phyloP scores from a whole-genome alignment of 2,888 invertebrate genomes.

The Sepioteuthis lessoniana region DNA sequence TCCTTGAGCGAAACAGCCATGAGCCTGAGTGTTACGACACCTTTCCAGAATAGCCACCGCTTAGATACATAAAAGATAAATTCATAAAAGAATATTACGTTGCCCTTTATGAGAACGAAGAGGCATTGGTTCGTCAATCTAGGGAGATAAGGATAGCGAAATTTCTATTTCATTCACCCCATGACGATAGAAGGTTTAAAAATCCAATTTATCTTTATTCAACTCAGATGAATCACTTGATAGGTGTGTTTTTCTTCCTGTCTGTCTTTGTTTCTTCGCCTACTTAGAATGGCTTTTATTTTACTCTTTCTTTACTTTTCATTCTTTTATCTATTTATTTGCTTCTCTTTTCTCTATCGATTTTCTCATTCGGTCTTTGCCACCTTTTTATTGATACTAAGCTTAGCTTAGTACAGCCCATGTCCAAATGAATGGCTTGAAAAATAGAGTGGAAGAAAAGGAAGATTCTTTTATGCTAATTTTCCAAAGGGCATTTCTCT shows the following conservation, averaged over 20 bases:
- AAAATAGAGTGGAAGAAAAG: no score
- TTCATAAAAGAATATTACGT: neutral
- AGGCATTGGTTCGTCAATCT: neutral
- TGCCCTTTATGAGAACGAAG: neutral
- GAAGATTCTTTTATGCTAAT: no score
- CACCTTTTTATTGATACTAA: no score
- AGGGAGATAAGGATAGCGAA: neutral
- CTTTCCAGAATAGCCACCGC: neutral
- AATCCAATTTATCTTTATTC: neutral
- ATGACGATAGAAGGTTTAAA: neutral
- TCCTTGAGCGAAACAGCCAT: neutral
- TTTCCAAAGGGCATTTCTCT: no score
- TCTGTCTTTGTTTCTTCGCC: neutral
- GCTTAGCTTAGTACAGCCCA: no score
- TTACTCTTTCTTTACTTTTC: neutral
- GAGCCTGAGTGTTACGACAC: neutral
- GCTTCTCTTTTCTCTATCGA: neutral
- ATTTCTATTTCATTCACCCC: slow-evolving; percentile 14
- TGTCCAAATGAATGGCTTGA: no score
- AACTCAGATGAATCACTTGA: neutral
- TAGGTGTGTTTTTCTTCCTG: neutral
- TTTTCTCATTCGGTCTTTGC: neutral
- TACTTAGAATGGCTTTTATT: neutral
- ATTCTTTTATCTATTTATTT: neutral
- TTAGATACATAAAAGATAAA: neutral